These are phyloP conservation scores for Fabriciana adippe DNA, from an alignment of 2,888 invertebrate genomes.

Conservation along the genomic window DNA sequence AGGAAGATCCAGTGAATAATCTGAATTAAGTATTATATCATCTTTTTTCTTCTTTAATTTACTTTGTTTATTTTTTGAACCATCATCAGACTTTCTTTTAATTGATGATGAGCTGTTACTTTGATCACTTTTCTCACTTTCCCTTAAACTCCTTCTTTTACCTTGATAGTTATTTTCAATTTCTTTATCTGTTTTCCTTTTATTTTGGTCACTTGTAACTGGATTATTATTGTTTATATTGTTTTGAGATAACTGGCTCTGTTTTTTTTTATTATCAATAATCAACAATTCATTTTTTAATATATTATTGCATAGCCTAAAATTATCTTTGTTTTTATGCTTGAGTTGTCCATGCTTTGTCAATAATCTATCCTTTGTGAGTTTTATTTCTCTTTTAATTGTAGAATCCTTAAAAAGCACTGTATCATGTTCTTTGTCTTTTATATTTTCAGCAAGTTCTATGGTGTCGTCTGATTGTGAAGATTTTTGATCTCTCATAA, in stretches of 20 bases:
- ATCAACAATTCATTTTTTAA: slow-evolving; percentile 68
- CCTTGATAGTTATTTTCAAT: neutral
- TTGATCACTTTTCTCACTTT: slow-evolving; percentile 40
- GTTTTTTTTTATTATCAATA: slow-evolving; percentile 43
- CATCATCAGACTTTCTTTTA: slow-evolving; percentile 3
- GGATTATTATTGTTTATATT: slow-evolving; percentile 75
- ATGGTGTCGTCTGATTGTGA: slow-evolving; percentile 50
- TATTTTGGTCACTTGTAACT: slow-evolving; percentile 47
- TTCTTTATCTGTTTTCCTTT: slow-evolving; percentile 5
- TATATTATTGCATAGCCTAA: slow-evolving; percentile 60
- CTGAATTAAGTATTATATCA: neutral
- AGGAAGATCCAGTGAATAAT: neutral
- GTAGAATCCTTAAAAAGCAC: slow-evolving; percentile 35
- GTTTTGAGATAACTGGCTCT: slow-evolving; percentile 32
- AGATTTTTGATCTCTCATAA: slow-evolving; percentile 42
- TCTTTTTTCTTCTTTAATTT: slow-evolving; percentile 13
- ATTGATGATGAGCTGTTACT: slow-evolving; percentile 11
- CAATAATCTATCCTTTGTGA: slow-evolving; percentile 40
- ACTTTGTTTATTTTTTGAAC: slow-evolving; percentile 15
- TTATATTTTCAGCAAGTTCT: slow-evolving; percentile 39
- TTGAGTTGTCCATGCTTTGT: slow-evolving; percentile 53
- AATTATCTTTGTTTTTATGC: slow-evolving; percentile 47
- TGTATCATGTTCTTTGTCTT: slow-evolving; percentile 31
- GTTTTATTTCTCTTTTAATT: slow-evolving; percentile 32
- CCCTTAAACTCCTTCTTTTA: slow-evolving; percentile 4